phyloP scores from a whole-genome alignment of 2,113 vertebrate genomes.

The Ancistrus triradiatus region DNA sequence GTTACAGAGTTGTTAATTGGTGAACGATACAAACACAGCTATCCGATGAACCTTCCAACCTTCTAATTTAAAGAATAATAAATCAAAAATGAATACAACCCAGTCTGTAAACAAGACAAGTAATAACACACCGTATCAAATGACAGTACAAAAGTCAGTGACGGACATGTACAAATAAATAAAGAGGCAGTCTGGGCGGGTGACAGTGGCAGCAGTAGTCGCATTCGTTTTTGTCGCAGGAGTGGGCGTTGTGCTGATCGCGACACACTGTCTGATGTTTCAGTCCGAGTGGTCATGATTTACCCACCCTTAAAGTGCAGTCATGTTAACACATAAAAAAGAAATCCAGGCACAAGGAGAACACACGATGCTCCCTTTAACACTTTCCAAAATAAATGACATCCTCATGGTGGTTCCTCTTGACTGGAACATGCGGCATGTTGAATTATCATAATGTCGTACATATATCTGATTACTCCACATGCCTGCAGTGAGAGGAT shows the following conservation, averaged over 20 bases:
- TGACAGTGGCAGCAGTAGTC: constrained; percentile 52
- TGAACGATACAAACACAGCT: too few relatives aligned
- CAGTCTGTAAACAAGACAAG: not conserved
- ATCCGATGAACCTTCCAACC: too few relatives aligned
- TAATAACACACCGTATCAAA: constrained; percentile 36
- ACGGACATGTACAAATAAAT: constrained; percentile 51
- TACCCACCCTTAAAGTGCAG: constrained; percentile 78
- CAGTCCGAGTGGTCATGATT: constrained; percentile 59
- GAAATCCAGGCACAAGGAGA: constrained; percentile 55
- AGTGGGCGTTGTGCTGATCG: constrained; percentile 31
- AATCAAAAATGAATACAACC: constrained; percentile 8
- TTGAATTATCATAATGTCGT: too few relatives aligned
- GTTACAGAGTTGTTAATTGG: constrained; percentile 23
- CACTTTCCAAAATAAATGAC: too few relatives aligned
- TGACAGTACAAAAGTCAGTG: constrained; percentile 49
- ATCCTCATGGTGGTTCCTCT: too few relatives aligned
- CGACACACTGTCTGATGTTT: constrained; percentile 36
- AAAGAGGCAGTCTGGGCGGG: constrained; percentile 29
- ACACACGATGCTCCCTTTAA: not conserved
- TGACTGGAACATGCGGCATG: too few relatives aligned
- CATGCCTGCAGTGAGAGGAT: too few relatives aligned
- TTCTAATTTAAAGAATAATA: not conserved
- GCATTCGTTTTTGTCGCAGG: constrained; percentile 44
- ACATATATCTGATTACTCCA: too few relatives aligned
- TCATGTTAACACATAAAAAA: constrained; percentile 47